Evolutionary conservation across 2,797 vertebrate species (phyloP).

Genomic region (Menidia menidia): DNA sequence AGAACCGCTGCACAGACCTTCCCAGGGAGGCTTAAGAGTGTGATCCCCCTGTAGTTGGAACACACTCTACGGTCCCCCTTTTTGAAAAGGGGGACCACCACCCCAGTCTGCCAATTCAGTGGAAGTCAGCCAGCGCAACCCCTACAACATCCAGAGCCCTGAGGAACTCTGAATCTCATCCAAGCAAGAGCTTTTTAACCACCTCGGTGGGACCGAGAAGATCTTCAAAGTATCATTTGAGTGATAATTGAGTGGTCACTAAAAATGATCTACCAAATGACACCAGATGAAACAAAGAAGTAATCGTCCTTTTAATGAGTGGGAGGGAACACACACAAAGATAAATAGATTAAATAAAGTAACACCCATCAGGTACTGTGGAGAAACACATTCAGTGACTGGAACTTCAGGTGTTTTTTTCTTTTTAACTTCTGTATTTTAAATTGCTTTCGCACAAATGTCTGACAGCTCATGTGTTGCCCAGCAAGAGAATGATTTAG

Average conservation of each 20-base stretch:
- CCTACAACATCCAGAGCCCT: no score
- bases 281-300: background rate
- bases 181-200: no score
- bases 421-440: conserved; percentile 12
- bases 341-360: background rate
- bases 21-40: no score
- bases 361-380: background rate
- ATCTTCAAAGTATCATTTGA: no score
- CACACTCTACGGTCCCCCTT: no score
- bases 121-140: no score
- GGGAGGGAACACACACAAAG: background rate
- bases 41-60: no score
- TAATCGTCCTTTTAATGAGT: background rate
- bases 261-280: conserved; percentile 13
- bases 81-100: no score
- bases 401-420: conserved; percentile 12
- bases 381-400: background rate
- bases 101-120: no score
- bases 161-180: no score
- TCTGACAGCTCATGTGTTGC: conserved; percentile 11
- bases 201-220: no score
- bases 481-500: conserved; percentile 7
- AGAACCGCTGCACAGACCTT: no score
- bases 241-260: background rate
- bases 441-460: conserved; percentile 2